Conservation (phyloP, 2,888 invertebrate genomes). For the Rutpela maculata region DNA sequence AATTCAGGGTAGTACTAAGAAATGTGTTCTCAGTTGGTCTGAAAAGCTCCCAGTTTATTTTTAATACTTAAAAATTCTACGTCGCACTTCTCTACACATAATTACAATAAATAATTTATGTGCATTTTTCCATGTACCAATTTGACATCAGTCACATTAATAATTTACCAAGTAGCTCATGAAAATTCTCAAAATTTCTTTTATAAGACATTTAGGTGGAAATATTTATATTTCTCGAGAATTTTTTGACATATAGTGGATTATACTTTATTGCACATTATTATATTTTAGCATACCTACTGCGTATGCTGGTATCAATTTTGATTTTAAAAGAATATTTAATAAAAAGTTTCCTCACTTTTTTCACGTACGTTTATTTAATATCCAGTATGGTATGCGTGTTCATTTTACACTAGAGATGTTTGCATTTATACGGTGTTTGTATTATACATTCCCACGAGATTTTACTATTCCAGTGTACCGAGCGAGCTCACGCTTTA, state of each 20-base stretch:
- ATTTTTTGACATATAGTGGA: neutral
- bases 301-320: neutral
- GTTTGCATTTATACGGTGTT: constrained; percentile 34
- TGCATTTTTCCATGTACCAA: too few species aligned
- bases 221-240: neutral
- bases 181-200: too few species aligned
- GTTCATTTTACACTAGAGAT: constrained; percentile 42
- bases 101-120: too few species aligned
- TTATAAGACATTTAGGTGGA: neutral
- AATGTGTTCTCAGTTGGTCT: too few species aligned
- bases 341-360: constrained; percentile 18
- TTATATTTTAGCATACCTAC: neutral
- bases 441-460: constrained; percentile 26
- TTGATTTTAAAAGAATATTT: constrained; percentile 2
- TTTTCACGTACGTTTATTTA: constrained; percentile 29
- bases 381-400: constrained; percentile 35
- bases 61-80: too few species aligned
- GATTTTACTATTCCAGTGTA: constrained; percentile 23
- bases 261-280: neutral
- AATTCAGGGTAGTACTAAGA: too few species aligned
- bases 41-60: too few species aligned
- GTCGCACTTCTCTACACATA: too few species aligned
- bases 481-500: constrained; percentile 10
- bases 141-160: too few species aligned
- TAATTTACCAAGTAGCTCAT: too few species aligned